Percentiles rank a stretch among this genome's conserved stretches.
These are phyloP conservation scores for Leptarthrus brevirostris DNA, from an alignment of 2,888 invertebrate genomes.

Conservation along the genomic window DNA sequence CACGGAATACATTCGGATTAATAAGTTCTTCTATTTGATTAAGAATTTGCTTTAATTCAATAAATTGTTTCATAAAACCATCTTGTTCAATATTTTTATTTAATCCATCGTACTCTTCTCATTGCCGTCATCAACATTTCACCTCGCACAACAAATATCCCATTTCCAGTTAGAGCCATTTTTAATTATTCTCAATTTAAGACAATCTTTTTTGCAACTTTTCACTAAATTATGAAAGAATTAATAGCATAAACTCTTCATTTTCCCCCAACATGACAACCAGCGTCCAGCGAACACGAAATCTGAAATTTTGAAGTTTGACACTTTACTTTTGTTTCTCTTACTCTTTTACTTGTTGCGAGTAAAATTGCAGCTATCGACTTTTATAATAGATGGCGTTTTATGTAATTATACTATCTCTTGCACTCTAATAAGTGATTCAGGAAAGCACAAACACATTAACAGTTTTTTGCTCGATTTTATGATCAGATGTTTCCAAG, in stretches of 20 bases:
- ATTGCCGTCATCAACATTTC: conserved; percentile 96
- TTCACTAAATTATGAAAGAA: background rate
- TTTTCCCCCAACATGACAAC: conserved; percentile 39
- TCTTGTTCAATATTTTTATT: conserved; percentile 85
- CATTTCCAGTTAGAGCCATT: conserved; percentile 79
- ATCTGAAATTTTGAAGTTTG: too few species aligned
- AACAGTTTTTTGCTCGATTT: too few species aligned
- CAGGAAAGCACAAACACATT: too few species aligned
- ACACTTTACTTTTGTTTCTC: too few species aligned
- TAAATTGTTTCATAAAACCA: conserved; percentile 84
- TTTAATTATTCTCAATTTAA: conserved; percentile 35
- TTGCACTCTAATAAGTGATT: too few species aligned
- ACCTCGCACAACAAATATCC: conserved; percentile 94
- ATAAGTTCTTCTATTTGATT: conserved; percentile 84
- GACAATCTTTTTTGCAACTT: background rate
- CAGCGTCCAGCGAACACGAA: too few species aligned
- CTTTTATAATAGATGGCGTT: too few species aligned
- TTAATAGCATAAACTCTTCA: conserved; percentile 5
- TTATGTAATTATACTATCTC: too few species aligned
- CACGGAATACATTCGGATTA: conserved; percentile 81
- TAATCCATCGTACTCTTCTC: conserved; percentile 77
- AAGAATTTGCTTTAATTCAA: conserved; percentile 87
- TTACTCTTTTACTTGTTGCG: too few species aligned
- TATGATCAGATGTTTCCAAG: too few species aligned
- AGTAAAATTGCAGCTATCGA: too few species aligned